phyloP scores from a whole-genome alignment of 2,113 vertebrate species.

The Myanophis thanlyinensis region DNA sequence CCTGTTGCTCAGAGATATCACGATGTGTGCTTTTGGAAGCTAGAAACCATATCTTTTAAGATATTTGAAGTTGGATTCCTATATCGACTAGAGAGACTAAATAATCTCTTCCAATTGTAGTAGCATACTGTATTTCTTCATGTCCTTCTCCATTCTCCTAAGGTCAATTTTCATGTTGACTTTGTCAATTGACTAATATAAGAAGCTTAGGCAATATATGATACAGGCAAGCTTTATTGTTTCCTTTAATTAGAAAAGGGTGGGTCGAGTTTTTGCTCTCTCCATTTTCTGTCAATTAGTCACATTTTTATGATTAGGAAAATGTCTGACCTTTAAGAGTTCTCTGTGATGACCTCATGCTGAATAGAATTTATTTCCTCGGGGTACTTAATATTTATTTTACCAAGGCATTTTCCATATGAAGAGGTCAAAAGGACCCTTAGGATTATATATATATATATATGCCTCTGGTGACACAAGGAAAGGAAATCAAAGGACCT shows the following conservation, averaged over 20 bases:
- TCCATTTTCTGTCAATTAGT: not conserved
- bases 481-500: not conserved
- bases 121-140: not conserved
- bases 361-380: not conserved
- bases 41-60: not conserved
- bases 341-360: not conserved
- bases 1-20: not conserved
- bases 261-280: not conserved
- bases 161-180: not conserved
- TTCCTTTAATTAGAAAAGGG: slow-evolving; percentile 20
- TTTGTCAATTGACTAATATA: not conserved
- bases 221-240: not conserved
- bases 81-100: not conserved
- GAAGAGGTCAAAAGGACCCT: not conserved
- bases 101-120: not conserved
- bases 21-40: not conserved
- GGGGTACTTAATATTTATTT: not conserved
- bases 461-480: not conserved
- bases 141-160: slow-evolving; percentile 1
- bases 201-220: not conserved
- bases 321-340: not conserved
- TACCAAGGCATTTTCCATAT: accelerated
- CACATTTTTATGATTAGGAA: slow-evolving; percentile 19
- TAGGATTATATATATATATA: not conserved
- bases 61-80: not conserved